A percentile compares a stretch with the other conserved stretches of the same genome.
Conservation (phyloP, 2,888 invertebrate species). For the Gastracanthus pulcherrimus region DNA sequence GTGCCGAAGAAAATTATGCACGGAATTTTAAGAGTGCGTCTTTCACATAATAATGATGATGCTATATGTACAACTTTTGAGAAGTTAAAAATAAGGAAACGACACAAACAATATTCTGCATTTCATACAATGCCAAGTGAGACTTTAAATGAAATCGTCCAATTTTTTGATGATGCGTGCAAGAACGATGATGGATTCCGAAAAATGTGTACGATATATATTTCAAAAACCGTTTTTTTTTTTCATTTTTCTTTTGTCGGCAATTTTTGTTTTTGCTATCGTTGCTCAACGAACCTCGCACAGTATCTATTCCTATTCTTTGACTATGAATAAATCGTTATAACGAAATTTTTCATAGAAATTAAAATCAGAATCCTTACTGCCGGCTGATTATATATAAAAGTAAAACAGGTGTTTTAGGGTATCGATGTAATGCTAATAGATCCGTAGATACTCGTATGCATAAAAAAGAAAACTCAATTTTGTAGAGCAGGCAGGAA, state of each 20-base stretch:
- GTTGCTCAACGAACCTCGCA: conserved; percentile 50
- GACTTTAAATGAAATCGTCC: conserved; percentile 41
- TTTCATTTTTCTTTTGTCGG: not conserved
- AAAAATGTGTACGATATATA: conserved; percentile 7
- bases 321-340: not conserved
- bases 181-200: conserved; percentile 20
- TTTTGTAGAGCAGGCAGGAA: conserved; percentile 34
- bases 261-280: conserved; percentile 40
- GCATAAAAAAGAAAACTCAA: conserved; percentile 8
- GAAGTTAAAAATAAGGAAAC: conserved; percentile 21
- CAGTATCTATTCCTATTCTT: conserved; percentile 34
- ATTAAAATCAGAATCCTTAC: conserved; percentile 43
- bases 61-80: conserved; percentile 18
- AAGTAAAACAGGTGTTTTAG: conserved; percentile 17
- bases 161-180: conserved; percentile 6
- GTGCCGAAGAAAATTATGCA: conserved; percentile 53
- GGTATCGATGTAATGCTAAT: conserved; percentile 18
- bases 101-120: conserved; percentile 29
- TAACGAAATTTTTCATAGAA: not conserved
- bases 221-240: conserved; percentile 12
- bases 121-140: conserved; percentile 26
- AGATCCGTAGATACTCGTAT: conserved; percentile 1
- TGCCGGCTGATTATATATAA: conserved; percentile 45
- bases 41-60: conserved; percentile 22
- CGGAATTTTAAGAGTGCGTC: conserved; percentile 28